A percentile compares a stretch with the other conserved stretches of the same genome.
Conservation (phyloP, 2,797 vertebrate genomes). For the Falco rusticolus region DNA sequence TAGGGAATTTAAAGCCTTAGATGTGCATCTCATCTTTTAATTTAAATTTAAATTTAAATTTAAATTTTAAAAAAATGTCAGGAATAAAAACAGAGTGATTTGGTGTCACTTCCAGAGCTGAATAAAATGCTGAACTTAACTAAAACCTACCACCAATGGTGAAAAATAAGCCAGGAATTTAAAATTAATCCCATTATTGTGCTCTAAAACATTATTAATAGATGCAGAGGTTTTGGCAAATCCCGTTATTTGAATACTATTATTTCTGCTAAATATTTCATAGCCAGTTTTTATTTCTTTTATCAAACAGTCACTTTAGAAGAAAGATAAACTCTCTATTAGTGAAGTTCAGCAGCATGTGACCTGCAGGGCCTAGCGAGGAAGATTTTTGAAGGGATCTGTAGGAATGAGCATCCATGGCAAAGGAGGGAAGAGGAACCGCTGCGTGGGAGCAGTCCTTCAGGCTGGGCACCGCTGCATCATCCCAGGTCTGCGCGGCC, state of each 20-base stretch:
- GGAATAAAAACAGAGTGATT: not conserved
- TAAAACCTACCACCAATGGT: not conserved
- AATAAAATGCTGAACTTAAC: not conserved
- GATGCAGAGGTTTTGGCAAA: not conserved
- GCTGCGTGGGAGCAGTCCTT: rapidly evolving
- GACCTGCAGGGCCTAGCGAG: rapidly evolving
- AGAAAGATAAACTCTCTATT: not conserved
- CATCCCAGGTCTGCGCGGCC: rapidly evolving
- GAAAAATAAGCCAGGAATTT: not conserved
- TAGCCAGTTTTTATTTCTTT: not conserved
- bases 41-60: not conserved
- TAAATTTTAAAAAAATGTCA: not conserved
- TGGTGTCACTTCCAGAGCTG: not conserved
- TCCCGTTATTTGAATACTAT: not conserved
- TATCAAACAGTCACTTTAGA: not conserved
- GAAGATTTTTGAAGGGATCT: not conserved
- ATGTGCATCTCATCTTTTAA: not conserved
- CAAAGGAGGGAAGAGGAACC: not conserved
- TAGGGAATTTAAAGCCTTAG: not conserved
- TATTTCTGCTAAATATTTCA: not conserved
- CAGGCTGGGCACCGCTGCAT: not conserved
- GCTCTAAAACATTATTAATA: not conserved
- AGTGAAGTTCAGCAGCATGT: not conserved
- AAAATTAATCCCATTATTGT: conserved; percentile 9
- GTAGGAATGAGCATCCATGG: not conserved